These are phyloP conservation scores for Chanos chanos DNA, from an alignment of 2,797 vertebrate species.

Conservation along the genomic window DNA sequence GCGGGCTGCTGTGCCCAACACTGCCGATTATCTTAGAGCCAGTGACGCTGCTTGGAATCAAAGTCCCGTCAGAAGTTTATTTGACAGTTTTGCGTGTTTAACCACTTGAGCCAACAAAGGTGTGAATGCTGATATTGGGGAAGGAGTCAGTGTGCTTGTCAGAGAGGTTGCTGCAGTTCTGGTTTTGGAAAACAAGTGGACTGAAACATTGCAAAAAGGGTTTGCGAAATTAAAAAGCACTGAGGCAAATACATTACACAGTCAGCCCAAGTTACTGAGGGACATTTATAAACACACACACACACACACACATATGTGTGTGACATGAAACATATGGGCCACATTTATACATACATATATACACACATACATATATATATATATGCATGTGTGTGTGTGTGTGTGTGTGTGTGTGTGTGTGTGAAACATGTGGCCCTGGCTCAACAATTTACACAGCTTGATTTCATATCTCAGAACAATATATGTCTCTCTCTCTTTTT, in stretches of 20 bases:
- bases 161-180: constrained; percentile 16
- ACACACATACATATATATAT: no score
- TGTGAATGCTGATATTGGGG: neutral
- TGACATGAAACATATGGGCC: no score
- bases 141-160: neutral
- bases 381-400: no score
- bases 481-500: neutral
- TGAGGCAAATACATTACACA: constrained; percentile 41
- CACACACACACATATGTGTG: no score
- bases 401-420: no score
- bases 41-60: neutral
- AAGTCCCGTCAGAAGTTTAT: neutral
- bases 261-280: constrained; percentile 29
- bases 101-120: neutral
- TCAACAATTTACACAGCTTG: neutral
- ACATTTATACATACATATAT: no score
- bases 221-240: constrained; percentile 48
- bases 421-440: constrained; percentile 2
- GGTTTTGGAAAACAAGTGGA: constrained; percentile 25
- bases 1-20: no score
- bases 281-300: constrained; percentile 40
- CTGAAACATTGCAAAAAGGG: constrained; percentile 33
- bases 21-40: neutral
- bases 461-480: constrained; percentile 5
- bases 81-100: neutral